phyloP scores from a whole-genome alignment of 2,113 vertebrate genomes.

The Centropristis striata region DNA sequence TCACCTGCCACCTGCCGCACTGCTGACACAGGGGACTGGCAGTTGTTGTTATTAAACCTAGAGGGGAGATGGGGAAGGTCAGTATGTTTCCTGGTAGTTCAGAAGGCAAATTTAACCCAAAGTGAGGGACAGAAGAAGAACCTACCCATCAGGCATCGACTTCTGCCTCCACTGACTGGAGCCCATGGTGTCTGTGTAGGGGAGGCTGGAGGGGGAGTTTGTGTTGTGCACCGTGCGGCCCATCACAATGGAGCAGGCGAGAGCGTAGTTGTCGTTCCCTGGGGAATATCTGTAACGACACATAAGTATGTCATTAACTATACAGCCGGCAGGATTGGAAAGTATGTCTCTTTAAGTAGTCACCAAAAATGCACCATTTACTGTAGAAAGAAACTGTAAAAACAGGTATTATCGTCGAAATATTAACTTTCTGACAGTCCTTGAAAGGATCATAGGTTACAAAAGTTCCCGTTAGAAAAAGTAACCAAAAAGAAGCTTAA shows the following conservation, averaged over 20 bases:
- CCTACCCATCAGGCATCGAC: constrained; percentile 93
- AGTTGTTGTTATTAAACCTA: constrained; percentile 93
- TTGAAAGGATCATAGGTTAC: too few relatives aligned
- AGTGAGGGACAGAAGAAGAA: background rate
- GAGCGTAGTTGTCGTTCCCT: constrained; percentile 93
- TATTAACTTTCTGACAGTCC: too few relatives aligned
- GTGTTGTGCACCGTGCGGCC: constrained; percentile 91
- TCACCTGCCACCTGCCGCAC: constrained; percentile 90
- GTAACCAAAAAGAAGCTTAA: too few relatives aligned
- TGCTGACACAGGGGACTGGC: constrained; percentile 90
- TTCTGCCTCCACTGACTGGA: constrained; percentile 92
- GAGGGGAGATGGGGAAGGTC: constrained; percentile 24
- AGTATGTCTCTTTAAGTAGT: too few relatives aligned
- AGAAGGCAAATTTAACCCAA: background rate
- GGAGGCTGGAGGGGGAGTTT: constrained; percentile 90
- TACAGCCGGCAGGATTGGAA: too few relatives aligned
- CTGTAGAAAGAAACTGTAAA: too few relatives aligned
- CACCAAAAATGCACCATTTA: too few relatives aligned
- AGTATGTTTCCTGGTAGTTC: background rate
- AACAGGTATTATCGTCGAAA: too few relatives aligned
- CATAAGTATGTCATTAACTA: constrained; percentile 23
- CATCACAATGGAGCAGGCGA: constrained; percentile 92
- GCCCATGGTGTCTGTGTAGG: constrained; percentile 89
- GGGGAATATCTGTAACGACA: constrained; percentile 89
- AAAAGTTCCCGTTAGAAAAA: too few relatives aligned